Percentiles rank a stretch among this genome's conserved stretches.
These are phyloP conservation scores for Macropis europaea DNA, from an alignment of 2,888 invertebrate genomes.

Conservation along the genomic window DNA sequence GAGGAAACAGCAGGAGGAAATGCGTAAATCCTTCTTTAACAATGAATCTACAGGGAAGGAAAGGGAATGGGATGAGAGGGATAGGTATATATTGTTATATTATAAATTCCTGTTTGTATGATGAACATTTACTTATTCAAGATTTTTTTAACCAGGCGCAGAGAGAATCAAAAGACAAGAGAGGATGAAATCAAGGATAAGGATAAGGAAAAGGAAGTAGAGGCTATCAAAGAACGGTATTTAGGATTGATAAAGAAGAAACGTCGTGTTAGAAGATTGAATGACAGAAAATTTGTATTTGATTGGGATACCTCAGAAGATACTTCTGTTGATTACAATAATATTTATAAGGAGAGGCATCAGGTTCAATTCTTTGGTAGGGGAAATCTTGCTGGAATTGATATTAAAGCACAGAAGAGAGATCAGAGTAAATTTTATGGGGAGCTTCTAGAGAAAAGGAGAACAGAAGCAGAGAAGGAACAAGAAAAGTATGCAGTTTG, in stretches of 20 bases:
- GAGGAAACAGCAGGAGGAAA: constrained; percentile 86
- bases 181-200: constrained; percentile 85
- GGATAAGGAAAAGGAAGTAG: constrained; percentile 95
- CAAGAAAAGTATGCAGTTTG: constrained; percentile 87
- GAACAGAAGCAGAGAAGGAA: constrained; percentile 98
- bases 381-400: constrained; percentile 98
- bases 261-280: constrained; percentile 93
- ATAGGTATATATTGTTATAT: constrained; percentile 66
- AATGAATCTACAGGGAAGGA: constrained; percentile 76
- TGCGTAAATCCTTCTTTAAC: constrained; percentile 75
- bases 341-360: constrained; percentile 97
- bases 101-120: neutral
- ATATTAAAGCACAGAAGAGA: constrained; percentile 96
- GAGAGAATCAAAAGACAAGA: constrained; percentile 75
- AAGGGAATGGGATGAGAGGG: constrained; percentile 79
- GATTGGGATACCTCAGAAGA: constrained; percentile 99
- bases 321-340: constrained; percentile 98
- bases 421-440: constrained; percentile 99
- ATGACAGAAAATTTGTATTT: constrained; percentile 99
- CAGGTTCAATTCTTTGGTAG: constrained; percentile 99
- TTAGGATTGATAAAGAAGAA: constrained; percentile 96
- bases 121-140: neutral
- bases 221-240: constrained; percentile 97
- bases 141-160: constrained; percentile 61
- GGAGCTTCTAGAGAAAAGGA: constrained; percentile 94